phyloP scores from a whole-genome alignment of 2,797 vertebrate species.

The Channa striata region DNA sequence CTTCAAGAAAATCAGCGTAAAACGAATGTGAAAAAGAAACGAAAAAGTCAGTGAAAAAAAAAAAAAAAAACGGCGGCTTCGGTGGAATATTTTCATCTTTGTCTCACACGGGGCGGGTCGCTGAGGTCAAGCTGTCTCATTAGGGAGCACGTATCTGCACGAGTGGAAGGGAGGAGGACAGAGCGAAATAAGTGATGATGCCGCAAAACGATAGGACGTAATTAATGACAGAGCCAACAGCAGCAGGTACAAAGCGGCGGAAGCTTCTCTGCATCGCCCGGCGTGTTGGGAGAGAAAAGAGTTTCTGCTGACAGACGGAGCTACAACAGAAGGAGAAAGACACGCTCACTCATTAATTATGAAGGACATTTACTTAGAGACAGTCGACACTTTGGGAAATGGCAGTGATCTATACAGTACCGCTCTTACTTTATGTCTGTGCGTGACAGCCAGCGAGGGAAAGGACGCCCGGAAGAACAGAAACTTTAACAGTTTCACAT shows the following conservation, averaged over 20 bases:
- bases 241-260: conserved; percentile 30
- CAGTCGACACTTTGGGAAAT: not conserved
- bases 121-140: conserved; percentile 46
- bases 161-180: conserved; percentile 15
- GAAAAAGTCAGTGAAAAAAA: conserved; percentile 20
- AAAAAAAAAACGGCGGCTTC: not conserved
- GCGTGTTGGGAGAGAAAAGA: conserved; percentile 14
- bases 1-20: conserved; percentile 3
- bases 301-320: conserved; percentile 49
- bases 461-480: not conserved
- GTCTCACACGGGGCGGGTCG: conserved; percentile 39
- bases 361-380: conserved; percentile 1
- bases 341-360: conserved; percentile 31
- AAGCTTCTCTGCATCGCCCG: conserved; percentile 29
- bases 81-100: conserved; percentile 32
- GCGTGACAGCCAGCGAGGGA: too few relatives aligned
- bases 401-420: not conserved
- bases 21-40: not conserved
- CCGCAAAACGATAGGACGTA: conserved; percentile 49
- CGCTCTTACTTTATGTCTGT: too few relatives aligned
- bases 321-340: conserved; percentile 25
- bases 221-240: conserved; percentile 51
- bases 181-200: conserved; percentile 42
- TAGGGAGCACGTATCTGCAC: conserved; percentile 28
- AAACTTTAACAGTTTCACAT: too few relatives aligned